These are phyloP conservation scores for Argyra leucocephala DNA, from an alignment of 2,888 invertebrate species.

Conservation along the genomic window DNA sequence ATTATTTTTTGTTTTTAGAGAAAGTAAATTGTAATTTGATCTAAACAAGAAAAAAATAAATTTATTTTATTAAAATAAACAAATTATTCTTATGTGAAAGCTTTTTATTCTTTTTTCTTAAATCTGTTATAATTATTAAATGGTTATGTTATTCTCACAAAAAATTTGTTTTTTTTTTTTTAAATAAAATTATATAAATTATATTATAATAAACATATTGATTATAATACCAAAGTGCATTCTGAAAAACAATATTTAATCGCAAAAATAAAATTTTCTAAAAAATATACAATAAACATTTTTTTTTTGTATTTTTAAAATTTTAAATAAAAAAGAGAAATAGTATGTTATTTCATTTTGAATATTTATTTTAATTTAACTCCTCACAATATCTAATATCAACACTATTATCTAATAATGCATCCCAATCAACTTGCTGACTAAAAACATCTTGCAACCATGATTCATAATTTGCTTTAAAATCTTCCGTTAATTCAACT, in stretches of 20 bases:
- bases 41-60: no score
- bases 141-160: neutral
- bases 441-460: conserved; percentile 97
- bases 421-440: conserved; percentile 71
- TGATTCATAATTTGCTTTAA: conserved; percentile 82
- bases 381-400: conserved; percentile 8
- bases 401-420: conserved; percentile 9
- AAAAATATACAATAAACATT: neutral
- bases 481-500: conserved; percentile 78
- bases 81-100: neutral
- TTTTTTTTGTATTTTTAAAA: neutral
- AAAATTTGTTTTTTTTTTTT: neutral
- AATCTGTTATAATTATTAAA: neutral
- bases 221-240: neutral
- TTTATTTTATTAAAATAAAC: no score
- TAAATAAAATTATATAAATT: neutral
- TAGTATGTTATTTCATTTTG: neutral
- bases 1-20: no score
- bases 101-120: neutral
- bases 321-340: conserved; percentile 1
- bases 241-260: neutral
- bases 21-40: no score
- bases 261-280: neutral
- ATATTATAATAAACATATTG: neutral
- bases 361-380: neutral